Base-by-base conservation (phyloP, 2,113 vertebrate genomes). In the Numenius arquata region DNA sequence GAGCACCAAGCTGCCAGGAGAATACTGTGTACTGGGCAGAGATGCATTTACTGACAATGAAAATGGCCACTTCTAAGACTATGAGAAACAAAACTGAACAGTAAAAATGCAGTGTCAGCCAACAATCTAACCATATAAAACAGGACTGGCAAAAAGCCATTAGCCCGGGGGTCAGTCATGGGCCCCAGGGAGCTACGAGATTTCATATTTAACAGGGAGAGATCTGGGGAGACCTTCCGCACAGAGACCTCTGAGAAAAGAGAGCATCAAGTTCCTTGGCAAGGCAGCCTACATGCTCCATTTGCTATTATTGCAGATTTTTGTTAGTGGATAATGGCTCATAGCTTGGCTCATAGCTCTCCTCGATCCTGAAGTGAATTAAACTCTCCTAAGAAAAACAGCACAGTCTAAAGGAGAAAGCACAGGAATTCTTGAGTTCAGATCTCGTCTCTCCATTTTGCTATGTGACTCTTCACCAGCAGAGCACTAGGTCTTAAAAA, bases 291-390 rank as follows among this genome's bases (percentile, higher is more conserved):
- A 89, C 93, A 88, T 91, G 91, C 94, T 96, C 88, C 91, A 92
- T 92, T 96, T 96, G 88, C 70, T 95, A 86, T 96, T 96, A 93
- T 14, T 89, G 88, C 67, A 95, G 85, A 96, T 90, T 95, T 96
- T 67, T 96, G 85, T 93, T 94, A 82, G 91, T 88, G 96, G 85
- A 96, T 87, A 96, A 95, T 68, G 84, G 85, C 77, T 96, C 82
- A 95, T 87, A 93, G 85, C 70, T 95, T 97, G 95, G 96, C 89
- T 92, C 43, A 3, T 25, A 85, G 59, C 50, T 89, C 50, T 96
- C 47, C 63, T 95, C 59, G 73, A 97, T 93, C 80, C 75, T 66
- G 62, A 95, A 85, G 63, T 43, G 63, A 95, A 90, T 80, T 75
- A 92, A 95, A 82, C 41, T 85, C 61, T 91, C 58, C 50, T 82